Percentiles rank a stretch among this genome's conserved stretches.
These are phyloP conservation scores for Scaptomyza parva DNA, from an alignment of 2,888 invertebrate genomes.

Conservation along the genomic window DNA sequence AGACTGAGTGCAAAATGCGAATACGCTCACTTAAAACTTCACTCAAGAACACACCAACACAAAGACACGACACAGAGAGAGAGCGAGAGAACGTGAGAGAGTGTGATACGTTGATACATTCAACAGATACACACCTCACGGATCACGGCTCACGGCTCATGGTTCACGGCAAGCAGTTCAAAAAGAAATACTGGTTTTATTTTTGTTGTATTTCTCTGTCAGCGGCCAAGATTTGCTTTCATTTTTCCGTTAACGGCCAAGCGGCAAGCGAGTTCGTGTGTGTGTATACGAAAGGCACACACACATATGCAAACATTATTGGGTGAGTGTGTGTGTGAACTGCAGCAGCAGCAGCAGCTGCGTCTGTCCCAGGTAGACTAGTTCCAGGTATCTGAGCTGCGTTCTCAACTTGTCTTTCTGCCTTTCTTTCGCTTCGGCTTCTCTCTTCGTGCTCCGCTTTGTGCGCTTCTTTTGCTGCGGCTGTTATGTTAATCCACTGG, in stretches of 20 bases:
- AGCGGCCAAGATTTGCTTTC: slow-evolving; percentile 75
- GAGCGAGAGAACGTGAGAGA: not conserved
- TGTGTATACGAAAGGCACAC: slow-evolving; percentile 37
- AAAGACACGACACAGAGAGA: not conserved
- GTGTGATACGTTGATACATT: slow-evolving; percentile 13
- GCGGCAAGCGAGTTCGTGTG: slow-evolving; percentile 21
- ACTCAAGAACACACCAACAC: slow-evolving; percentile 38
- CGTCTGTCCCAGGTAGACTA: slow-evolving; percentile 6
- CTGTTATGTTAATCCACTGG: slow-evolving; percentile 71
- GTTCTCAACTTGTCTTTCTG: slow-evolving; percentile 57
- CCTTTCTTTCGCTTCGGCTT: slow-evolving; percentile 28
- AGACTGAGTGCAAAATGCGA: slow-evolving; percentile 6
- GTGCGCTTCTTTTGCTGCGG: slow-evolving; percentile 34
- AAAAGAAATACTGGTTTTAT: slow-evolving; percentile 71
- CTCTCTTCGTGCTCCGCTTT: slow-evolving; percentile 26
- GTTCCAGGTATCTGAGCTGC: slow-evolving; percentile 23
- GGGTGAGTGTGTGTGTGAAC: slow-evolving; percentile 28
- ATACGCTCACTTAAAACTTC: slow-evolving; percentile 43
- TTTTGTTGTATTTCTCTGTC: slow-evolving; percentile 44
- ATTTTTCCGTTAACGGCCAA: slow-evolving; percentile 75
- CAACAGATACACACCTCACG: slow-evolving; percentile 72
- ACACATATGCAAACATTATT: slow-evolving; percentile 13
- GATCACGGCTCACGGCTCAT: not conserved
- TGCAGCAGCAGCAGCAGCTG: slow-evolving; percentile 50
- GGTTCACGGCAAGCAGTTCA: slow-evolving; percentile 33